Percentiles rank a stretch among this genome's conserved stretches.
phyloP scores from a whole-genome alignment of 2,113 vertebrate genomes.

The Anguilla japonica region DNA sequence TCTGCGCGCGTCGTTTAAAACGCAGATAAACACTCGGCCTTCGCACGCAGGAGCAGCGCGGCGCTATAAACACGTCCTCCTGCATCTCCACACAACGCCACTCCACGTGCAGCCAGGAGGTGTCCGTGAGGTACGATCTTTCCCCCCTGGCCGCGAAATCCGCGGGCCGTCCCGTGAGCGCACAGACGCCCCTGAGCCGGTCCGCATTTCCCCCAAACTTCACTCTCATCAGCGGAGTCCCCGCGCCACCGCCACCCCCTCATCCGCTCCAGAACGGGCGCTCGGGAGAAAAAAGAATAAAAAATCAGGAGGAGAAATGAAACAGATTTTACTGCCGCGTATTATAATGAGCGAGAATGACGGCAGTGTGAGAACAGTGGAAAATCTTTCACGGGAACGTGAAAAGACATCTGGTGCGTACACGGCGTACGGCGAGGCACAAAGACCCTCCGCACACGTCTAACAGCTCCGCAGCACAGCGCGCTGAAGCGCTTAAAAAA shows the following conservation, averaged over 20 bases:
- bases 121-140: background rate
- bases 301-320: background rate
- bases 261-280: background rate
- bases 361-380: background rate
- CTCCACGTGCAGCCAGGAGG: background rate
- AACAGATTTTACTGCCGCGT: constrained; percentile 4
- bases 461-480: background rate
- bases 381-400: background rate
- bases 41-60: background rate
- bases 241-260: background rate
- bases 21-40: background rate
- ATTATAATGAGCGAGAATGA: background rate
- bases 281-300: background rate
- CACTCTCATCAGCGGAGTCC: background rate
- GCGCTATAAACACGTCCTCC: background rate
- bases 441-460: background rate
- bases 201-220: background rate
- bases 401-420: background rate
- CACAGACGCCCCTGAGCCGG: background rate
- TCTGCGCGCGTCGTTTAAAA: background rate
- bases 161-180: background rate
- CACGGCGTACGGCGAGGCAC: background rate
- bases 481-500: background rate
- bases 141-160: background rate
- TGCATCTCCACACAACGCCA: background rate